phyloP scores from a whole-genome alignment of 2,113 vertebrate species.

The Seriola aureovittata region DNA sequence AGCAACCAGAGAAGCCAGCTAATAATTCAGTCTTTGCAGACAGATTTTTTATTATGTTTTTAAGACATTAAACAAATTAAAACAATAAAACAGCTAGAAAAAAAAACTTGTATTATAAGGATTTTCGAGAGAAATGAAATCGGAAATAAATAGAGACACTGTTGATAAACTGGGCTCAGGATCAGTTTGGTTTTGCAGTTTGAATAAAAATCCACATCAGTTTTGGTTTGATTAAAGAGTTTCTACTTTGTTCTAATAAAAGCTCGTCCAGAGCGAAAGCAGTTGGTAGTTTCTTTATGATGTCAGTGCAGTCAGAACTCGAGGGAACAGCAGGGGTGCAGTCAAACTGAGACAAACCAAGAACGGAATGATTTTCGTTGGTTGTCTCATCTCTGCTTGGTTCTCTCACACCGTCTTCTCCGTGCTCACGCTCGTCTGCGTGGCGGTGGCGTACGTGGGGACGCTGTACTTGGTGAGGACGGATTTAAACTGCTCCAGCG shows the following conservation, averaged over 20 bases:
- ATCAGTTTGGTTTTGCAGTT: constrained; percentile 8
- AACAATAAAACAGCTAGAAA: not conserved
- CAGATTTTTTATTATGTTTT: constrained; percentile 25
- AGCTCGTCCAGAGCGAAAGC: not conserved
- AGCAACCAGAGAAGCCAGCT: not conserved
- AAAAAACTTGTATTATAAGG: not conserved
- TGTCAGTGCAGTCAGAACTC: constrained; percentile 39
- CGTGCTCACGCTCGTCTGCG: constrained; percentile 46
- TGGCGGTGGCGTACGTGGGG: constrained; percentile 82
- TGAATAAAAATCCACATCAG: not conserved
- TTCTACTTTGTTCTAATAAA: not conserved
- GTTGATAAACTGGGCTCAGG: constrained; percentile 2
- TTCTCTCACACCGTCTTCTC: constrained; percentile 60
- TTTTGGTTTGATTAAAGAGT: constrained; percentile 13
- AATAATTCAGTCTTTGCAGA: not conserved
- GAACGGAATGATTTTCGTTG: too few species aligned
- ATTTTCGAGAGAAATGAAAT: constrained; percentile 9
- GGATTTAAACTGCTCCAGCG: constrained; percentile 91
- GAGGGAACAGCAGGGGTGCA: not conserved
- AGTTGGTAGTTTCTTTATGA: not conserved
- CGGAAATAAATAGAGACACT: constrained; percentile 45
- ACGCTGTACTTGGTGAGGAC: constrained; percentile 93
- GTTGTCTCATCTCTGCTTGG: too few species aligned
- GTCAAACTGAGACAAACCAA: not conserved
- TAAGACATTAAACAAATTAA: not conserved